These are phyloP conservation scores for Diplazon laetatorius DNA, from an alignment of 2,888 invertebrate genomes.

Conservation along the genomic window DNA sequence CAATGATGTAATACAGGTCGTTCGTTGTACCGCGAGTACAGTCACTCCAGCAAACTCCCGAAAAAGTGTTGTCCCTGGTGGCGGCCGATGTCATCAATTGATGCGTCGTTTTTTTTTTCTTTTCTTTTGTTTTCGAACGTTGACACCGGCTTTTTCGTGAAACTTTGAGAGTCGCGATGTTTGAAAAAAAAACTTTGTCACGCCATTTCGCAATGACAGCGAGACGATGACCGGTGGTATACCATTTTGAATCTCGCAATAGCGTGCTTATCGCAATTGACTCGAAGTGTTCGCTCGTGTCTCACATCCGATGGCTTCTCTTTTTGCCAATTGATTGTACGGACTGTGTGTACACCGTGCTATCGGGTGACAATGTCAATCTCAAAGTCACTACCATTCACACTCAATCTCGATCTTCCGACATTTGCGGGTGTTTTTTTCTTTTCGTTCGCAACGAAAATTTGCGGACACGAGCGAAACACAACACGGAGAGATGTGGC, in stretches of 20 bases:
- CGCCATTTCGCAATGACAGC: slow-evolving; percentile 34
- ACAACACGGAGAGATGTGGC: slow-evolving; percentile 24
- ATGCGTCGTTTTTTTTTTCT: no score
- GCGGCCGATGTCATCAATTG: no score
- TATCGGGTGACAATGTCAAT: no score
- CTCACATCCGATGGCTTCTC: no score
- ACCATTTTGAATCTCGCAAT: not conserved
- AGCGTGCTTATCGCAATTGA: no score
- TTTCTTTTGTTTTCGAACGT: slow-evolving; percentile 15
- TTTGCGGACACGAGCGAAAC: not conserved
- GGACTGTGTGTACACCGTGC: no score
- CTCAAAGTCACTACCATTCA: not conserved
- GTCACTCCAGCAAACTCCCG: no score
- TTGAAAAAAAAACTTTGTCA: slow-evolving; percentile 32
- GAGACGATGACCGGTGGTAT: slow-evolving; percentile 26
- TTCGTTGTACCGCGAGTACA: slow-evolving; percentile 31
- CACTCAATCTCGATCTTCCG: not conserved
- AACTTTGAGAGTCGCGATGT: slow-evolving; percentile 8
- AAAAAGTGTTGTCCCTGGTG: no score
- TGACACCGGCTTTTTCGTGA: slow-evolving; percentile 15
- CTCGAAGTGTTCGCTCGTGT: no score
- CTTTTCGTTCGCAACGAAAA: not conserved
- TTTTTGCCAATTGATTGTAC: no score
- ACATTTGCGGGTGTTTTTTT: not conserved
- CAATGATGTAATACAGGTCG: slow-evolving; percentile 66